Evolutionary conservation across 2,113 vertebrate genomes (phyloP).

Genomic region (Poicephalus gulielmi): DNA sequence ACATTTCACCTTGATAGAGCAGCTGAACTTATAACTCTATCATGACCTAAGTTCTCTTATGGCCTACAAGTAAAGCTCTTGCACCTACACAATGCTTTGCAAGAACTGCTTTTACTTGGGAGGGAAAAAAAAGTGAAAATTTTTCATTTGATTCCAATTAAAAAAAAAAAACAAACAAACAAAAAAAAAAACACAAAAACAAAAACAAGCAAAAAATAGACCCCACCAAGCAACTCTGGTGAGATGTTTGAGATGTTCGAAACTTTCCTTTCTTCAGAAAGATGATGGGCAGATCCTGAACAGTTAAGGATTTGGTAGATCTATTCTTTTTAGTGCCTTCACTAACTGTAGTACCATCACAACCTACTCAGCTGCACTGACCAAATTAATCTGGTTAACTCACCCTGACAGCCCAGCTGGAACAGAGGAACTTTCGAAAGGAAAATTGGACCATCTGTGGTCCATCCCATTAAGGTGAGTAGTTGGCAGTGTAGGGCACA

Average conservation of each 20-base stretch:
- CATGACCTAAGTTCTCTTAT: neutral
- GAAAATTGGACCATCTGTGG: neutral
- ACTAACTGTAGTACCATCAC: neutral
- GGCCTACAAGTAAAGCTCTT: neutral
- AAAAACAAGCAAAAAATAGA: neutral
- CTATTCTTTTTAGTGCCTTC: neutral
- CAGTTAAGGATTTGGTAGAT: neutral
- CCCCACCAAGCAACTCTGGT: neutral
- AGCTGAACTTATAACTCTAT: neutral
- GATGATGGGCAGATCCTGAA: neutral
- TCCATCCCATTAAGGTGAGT: neutral
- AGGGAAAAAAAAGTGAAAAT: neutral
- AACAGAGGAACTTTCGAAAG: neutral
- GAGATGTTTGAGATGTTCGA: neutral
- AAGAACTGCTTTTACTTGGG: neutral
- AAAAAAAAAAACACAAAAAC: neutral
- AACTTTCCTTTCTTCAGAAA: neutral
- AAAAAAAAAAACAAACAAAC: neutral
- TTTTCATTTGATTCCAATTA: neutral
- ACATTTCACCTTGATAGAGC: neutral
- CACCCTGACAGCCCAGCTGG: neutral
- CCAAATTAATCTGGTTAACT: neutral
- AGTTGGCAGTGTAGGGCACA: neutral
- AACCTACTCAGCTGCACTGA: neutral
- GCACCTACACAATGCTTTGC: neutral